A percentile compares a stretch with the other conserved stretches of the same genome.
Conservation (phyloP, 2,113 vertebrate species). For the Tursiops truncatus region DNA sequence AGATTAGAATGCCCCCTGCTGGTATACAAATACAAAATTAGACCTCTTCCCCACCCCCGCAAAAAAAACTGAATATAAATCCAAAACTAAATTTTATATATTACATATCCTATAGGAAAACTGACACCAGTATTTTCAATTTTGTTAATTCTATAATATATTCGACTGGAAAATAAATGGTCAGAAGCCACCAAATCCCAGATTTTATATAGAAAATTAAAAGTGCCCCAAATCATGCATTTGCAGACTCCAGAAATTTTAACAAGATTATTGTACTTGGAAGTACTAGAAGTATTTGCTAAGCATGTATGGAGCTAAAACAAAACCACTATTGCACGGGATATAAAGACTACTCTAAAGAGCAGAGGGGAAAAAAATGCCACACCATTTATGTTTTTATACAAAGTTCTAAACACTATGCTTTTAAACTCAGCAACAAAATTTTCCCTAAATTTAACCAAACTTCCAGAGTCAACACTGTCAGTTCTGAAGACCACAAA, state of each 20-base stretch:
- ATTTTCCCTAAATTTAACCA: background rate
- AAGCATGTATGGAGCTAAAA: background rate
- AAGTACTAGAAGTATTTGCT: background rate
- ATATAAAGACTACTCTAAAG: background rate
- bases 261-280: background rate
- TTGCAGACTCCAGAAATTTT: background rate
- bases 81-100: background rate
- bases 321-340: background rate
- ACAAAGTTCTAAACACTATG: background rate
- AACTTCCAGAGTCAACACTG: background rate
- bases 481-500: background rate
- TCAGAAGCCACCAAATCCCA: background rate
- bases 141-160: background rate
- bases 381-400: background rate
- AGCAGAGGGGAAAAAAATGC: background rate
- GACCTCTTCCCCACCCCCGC: background rate
- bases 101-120: background rate
- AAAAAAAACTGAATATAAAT: background rate
- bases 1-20: slow-evolving; percentile 76
- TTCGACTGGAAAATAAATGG: background rate
- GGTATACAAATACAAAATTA: slow-evolving; percentile 54
- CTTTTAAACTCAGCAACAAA: background rate
- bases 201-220: background rate
- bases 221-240: background rate
- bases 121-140: background rate